phyloP scores from a whole-genome alignment of 2,888 invertebrate species.

The Temnothorax rugatulus region DNA sequence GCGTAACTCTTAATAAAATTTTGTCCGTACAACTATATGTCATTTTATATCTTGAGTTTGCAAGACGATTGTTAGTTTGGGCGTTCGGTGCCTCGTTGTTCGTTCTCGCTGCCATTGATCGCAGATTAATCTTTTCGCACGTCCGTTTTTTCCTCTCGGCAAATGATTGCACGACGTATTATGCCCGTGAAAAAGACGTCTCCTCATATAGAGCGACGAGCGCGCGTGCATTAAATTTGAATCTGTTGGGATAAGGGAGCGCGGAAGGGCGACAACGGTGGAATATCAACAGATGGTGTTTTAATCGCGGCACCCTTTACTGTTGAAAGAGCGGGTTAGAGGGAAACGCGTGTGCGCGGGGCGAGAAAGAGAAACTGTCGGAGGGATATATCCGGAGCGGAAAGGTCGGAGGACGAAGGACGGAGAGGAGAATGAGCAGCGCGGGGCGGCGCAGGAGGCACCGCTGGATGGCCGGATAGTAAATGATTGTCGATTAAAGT shows the following conservation, averaged over 20 bases:
- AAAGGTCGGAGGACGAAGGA: slow-evolving; percentile 49
- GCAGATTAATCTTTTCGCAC: slow-evolving; percentile 11
- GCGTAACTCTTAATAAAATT: background rate
- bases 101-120: background rate
- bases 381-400: slow-evolving; percentile 25
- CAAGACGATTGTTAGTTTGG: background rate
- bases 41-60: background rate
- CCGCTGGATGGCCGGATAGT: slow-evolving; percentile 71
- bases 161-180: slow-evolving; percentile 35
- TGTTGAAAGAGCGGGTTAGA: slow-evolving; percentile 43
- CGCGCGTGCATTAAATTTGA: slow-evolving; percentile 40
- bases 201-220: slow-evolving; percentile 11
- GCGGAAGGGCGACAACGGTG: slow-evolving; percentile 48
- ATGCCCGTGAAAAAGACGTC: slow-evolving; percentile 32
- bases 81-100: background rate
- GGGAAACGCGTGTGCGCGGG: slow-evolving; percentile 26
- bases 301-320: slow-evolving; percentile 72
- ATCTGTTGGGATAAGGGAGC: slow-evolving; percentile 2
- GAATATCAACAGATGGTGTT: slow-evolving; percentile 82
- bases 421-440: slow-evolving; percentile 43
- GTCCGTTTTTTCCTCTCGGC: slow-evolving; percentile 8
- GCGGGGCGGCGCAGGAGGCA: slow-evolving; percentile 14
- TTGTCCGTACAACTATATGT: background rate
- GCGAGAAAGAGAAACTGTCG: slow-evolving; percentile 58
- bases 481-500: slow-evolving; percentile 85